Percentiles rank a stretch among this genome's conserved stretches.
Conservation (phyloP, 2,888 invertebrate genomes). For the Macaria liturata region DNA sequence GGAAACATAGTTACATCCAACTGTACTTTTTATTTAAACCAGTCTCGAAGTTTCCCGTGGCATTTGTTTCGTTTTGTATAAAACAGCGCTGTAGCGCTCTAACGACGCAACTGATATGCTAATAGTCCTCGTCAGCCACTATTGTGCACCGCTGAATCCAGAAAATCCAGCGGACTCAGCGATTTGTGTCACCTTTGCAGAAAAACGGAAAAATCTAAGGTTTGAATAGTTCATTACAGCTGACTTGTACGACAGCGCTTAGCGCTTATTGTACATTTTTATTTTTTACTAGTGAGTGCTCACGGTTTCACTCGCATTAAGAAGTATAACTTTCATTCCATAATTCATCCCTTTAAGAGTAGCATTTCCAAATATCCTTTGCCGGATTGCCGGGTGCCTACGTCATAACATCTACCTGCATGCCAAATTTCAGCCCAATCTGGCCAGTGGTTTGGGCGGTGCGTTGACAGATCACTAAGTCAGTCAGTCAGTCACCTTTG, state of each 20-base stretch:
- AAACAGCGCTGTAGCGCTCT: slow-evolving; percentile 41
- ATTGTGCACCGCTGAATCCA: slow-evolving; percentile 52
- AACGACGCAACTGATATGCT: slow-evolving; percentile 64
- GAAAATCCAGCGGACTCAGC: slow-evolving; percentile 31
- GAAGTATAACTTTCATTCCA: too few relatives aligned
- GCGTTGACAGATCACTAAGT: too few relatives aligned
- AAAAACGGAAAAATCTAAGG: slow-evolving; percentile 40
- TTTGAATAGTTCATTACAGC: slow-evolving; percentile 54
- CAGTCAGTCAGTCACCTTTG: too few relatives aligned
- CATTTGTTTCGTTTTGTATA: slow-evolving; percentile 43
- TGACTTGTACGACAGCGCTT: slow-evolving; percentile 19
- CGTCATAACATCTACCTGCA: too few relatives aligned
- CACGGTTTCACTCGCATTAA: too few relatives aligned
- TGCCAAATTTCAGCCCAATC: too few relatives aligned
- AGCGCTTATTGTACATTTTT: slow-evolving; percentile 12
- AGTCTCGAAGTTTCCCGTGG: slow-evolving; percentile 32
- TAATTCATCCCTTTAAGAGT: too few relatives aligned
- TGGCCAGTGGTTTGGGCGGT: too few relatives aligned
- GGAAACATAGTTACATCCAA: background rate
- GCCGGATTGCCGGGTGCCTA: too few relatives aligned
- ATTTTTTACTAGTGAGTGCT: too few relatives aligned
- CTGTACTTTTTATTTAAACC: slow-evolving; percentile 10
- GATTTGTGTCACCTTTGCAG: slow-evolving; percentile 43
- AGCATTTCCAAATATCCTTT: too few relatives aligned
- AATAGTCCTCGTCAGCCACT: slow-evolving; percentile 61